Evolutionary conservation across 2,888 invertebrate species (phyloP).

Genomic region (Tiliacea citrago): DNA sequence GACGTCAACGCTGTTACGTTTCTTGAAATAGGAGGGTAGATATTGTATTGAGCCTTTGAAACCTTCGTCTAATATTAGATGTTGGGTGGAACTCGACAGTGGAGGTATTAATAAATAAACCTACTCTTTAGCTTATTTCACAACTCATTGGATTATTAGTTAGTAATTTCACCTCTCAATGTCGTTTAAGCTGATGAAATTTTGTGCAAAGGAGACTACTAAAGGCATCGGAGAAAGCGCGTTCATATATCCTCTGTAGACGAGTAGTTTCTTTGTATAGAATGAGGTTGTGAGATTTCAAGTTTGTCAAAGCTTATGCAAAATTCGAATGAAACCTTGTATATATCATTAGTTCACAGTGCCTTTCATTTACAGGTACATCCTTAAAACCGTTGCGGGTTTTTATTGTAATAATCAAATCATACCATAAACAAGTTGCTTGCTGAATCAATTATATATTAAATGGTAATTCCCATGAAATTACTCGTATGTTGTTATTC

Average conservation of each 20-base stretch:
- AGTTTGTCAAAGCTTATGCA: conserved; percentile 48
- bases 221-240: conserved; percentile 25
- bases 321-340: conserved; percentile 31
- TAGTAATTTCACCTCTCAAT: conserved; percentile 12
- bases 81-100: conserved; percentile 3
- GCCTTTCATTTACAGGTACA: conserved; percentile 6
- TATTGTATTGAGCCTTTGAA: conserved; percentile 32
- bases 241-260: conserved; percentile 12
- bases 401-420: conserved; percentile 6
- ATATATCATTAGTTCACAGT: conserved; percentile 20
- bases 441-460: conserved; percentile 26
- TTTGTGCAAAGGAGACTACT: conserved; percentile 33
- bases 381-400: not conserved
- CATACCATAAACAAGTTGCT: conserved; percentile 1
- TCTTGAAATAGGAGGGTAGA: conserved; percentile 25
- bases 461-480: conserved; percentile 35
- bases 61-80: conserved; percentile 27
- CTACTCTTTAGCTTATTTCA: conserved; percentile 11
- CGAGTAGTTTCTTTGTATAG: conserved; percentile 39
- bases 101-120: conserved; percentile 3
- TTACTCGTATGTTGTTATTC: conserved; percentile 28
- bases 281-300: conserved; percentile 40
- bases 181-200: conserved; percentile 44
- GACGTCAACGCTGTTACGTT: conserved; percentile 51
- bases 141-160: conserved; percentile 24